Conservation (phyloP, 2,888 invertebrate genomes). For the Dynastes hyllus region DNA sequence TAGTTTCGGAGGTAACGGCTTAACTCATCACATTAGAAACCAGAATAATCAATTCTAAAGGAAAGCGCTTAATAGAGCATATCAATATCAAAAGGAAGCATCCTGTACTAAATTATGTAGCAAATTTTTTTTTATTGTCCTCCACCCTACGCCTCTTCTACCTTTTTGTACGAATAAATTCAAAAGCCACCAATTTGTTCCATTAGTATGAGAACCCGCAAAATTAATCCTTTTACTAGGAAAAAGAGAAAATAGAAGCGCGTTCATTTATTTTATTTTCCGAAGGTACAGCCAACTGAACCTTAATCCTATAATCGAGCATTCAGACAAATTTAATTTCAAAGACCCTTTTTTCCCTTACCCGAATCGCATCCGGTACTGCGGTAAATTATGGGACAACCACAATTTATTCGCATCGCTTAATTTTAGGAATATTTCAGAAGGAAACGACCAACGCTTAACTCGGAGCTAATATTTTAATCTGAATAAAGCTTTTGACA, state of each 20-base stretch:
- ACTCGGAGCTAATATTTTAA: conserved; percentile 23
- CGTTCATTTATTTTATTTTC: conserved; percentile 41
- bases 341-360: conserved; percentile 31
- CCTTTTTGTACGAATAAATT: neutral
- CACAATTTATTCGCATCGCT: conserved; percentile 39
- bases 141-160: neutral
- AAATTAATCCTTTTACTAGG: conserved; percentile 27
- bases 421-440: conserved; percentile 35
- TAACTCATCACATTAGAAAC: too few relatives aligned
- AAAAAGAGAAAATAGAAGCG: conserved; percentile 8
- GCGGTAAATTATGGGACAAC: conserved; percentile 32
- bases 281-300: conserved; percentile 29
- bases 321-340: conserved; percentile 45
- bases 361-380: conserved; percentile 32
- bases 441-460: neutral
- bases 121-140: neutral
- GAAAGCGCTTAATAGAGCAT: too few relatives aligned
- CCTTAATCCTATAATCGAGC: conserved; percentile 39
- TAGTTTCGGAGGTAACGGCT: too few relatives aligned
- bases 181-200: conserved; percentile 3
- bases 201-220: conserved; percentile 2
- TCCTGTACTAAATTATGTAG: neutral
- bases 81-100: neutral
- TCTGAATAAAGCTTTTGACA: conserved; percentile 18
- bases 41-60: too few relatives aligned